A percentile compares a stretch with the other conserved stretches of the same genome.
phyloP scores from a whole-genome alignment of 64 coral and sea anemone genomes.

The Montipora capricornis region DNA sequence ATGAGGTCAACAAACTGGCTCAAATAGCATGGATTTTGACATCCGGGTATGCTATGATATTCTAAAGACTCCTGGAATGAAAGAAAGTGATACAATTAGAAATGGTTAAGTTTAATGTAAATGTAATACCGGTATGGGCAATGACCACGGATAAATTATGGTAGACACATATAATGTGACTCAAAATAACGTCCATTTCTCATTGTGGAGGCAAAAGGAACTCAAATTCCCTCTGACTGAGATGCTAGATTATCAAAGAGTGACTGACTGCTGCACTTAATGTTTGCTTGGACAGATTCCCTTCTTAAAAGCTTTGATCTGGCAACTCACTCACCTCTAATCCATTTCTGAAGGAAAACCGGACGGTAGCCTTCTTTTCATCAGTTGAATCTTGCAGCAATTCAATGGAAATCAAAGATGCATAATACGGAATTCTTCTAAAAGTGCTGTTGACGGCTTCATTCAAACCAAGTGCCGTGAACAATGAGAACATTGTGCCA shows the following conservation, averaged over 20 bases:
- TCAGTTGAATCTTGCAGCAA: conserved; percentile 31
- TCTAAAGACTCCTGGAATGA: conserved; percentile 30
- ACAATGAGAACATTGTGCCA: conserved; percentile 78
- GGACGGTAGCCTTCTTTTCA: conserved; percentile 16
- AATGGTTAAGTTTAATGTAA: not conserved
- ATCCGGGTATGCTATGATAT: conserved; percentile 68
- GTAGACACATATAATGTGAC: too few relatives aligned
- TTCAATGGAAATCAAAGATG: conserved; percentile 68
- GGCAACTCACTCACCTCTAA: conserved; percentile 11
- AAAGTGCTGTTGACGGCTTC: conserved; percentile 36
- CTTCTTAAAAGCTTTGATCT: too few relatives aligned
- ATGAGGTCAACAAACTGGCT: conserved; percentile 50
- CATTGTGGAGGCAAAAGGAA: too few relatives aligned
- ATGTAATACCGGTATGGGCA: too few relatives aligned
- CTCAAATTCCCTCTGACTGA: too few relatives aligned
- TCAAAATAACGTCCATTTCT: too few relatives aligned
- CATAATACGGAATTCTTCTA: conserved; percentile 77
- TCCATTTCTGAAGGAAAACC: conserved; percentile 79
- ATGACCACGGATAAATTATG: too few relatives aligned
- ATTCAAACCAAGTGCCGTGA: conserved; percentile 74
- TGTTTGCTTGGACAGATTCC: too few relatives aligned
- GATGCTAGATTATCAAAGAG: too few relatives aligned
- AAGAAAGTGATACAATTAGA: not conserved
- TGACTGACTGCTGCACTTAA: too few relatives aligned
- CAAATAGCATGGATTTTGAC: conserved; percentile 44